Conservation (phyloP, 2,113 vertebrate genomes). For the Marmota flaviventris region DNA sequence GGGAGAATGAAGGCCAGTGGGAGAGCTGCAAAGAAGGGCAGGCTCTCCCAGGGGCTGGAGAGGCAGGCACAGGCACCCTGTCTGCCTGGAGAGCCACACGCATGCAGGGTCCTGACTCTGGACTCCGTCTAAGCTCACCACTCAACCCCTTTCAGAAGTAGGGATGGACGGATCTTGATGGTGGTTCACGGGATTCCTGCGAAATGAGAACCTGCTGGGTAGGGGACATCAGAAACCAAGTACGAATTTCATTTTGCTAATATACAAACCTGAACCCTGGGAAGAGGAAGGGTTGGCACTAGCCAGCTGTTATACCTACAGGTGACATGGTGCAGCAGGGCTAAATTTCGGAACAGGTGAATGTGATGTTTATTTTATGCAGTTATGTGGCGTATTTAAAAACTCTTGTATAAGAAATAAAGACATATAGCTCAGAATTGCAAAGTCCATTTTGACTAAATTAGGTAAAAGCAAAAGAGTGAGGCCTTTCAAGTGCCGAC, state of each 20-base stretch:
- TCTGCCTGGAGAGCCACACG: accelerated
- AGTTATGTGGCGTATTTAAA: not conserved
- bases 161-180: accelerated
- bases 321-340: not conserved
- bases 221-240: not conserved
- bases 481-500: not conserved
- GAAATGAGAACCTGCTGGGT: not conserved
- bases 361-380: not conserved
- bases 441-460: not conserved
- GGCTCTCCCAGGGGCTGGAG: not conserved
- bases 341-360: not conserved
- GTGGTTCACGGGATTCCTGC: not conserved
- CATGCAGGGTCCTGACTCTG: accelerated
- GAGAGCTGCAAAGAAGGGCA: not conserved
- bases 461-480: not conserved
- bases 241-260: not conserved
- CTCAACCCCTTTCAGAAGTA: not conserved
- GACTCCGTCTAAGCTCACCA: not conserved
- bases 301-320: not conserved
- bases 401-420: not conserved
- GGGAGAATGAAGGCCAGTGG: not conserved
- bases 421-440: not conserved
- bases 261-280: accelerated
- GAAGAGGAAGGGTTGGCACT: not conserved
- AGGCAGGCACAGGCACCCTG: not conserved